phyloP scores from a whole-genome alignment of 1,140 invertebrate genomes.

The Rhizoglyphus robini region DNA sequence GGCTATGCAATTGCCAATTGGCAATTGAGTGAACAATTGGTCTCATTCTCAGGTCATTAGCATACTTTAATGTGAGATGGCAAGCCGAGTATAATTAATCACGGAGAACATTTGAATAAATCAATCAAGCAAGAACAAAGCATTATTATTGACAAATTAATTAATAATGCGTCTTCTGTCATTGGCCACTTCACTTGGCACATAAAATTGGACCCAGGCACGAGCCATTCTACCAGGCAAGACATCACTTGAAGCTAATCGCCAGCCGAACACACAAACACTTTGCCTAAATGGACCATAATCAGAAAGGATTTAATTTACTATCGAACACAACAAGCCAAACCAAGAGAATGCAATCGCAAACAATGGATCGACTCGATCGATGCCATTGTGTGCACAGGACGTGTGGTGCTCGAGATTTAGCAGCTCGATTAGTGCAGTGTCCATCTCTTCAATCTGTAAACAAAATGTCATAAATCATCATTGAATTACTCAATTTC shows the following conservation, averaged over 20 bases:
- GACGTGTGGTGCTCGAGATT: too few relatives aligned
- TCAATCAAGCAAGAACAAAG: neutral
- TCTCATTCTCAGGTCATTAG: neutral
- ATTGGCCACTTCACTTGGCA: too few relatives aligned
- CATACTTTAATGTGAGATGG: neutral
- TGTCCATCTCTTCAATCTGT: too few relatives aligned
- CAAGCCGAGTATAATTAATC: conserved; percentile 12
- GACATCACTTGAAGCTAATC: too few relatives aligned
- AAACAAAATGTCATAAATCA: too few relatives aligned
- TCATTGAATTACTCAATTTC: too few relatives aligned
- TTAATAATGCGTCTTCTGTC: too few relatives aligned
- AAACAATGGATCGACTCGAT: neutral
- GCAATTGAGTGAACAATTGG: neutral
- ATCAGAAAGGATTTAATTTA: conserved; percentile 8
- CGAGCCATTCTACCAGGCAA: neutral
- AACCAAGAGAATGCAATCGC: neutral
- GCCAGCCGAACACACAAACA: neutral
- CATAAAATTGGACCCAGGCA: too few relatives aligned
- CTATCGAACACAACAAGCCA: too few relatives aligned
- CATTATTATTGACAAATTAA: conserved; percentile 3
- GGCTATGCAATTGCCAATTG: neutral
- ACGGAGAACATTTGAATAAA: conserved; percentile 4
- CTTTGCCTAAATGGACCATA: neutral
- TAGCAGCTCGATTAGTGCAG: too few relatives aligned
- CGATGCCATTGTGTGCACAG: too few relatives aligned